Evolutionary conservation across 30 jellyfish, hydroid and myxozoan genomes (phyloP).

Genomic region (Hydractinia symbiolongicarpus): DNA sequence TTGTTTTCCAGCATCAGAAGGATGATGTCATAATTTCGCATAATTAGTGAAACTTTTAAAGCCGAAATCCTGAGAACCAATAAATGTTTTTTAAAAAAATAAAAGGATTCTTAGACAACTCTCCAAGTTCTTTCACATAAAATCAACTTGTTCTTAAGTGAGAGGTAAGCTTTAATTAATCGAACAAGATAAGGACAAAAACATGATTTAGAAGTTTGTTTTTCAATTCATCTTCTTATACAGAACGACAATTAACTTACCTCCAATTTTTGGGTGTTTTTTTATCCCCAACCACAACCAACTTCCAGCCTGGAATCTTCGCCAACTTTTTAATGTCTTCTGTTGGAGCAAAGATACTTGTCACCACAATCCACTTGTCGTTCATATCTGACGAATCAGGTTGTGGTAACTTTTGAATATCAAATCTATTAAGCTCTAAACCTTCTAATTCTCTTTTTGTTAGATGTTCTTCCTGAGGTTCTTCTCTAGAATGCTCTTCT

Average conservation of each 20-base stretch:
- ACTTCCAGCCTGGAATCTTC: constrained; percentile 37
- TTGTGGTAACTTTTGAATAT: background rate
- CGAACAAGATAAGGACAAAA: no score
- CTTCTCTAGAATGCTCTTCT: background rate
- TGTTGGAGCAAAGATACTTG: constrained; percentile 41
- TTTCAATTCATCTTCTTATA: no score
- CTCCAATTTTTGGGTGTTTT: constrained; percentile 48
- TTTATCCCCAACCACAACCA: constrained; percentile 55
- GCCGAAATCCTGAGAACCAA: no score
- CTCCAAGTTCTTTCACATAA: no score
- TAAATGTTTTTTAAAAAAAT: no score
- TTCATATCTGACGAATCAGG: constrained; percentile 10
- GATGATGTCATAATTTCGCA: no score
- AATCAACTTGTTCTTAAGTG: no score
- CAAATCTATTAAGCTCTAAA: background rate
- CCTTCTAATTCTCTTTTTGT: background rate
- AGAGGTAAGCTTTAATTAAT: no score
- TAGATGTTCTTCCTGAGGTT: background rate
- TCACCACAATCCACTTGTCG: constrained; percentile 52
- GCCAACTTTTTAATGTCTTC: constrained; percentile 42
- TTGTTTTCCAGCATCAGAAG: no score
- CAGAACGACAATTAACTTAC: background rate
- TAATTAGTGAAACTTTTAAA: no score
- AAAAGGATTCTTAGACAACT: no score
- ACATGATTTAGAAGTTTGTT: no score